Base-by-base conservation (phyloP, 2,888 invertebrate species). In the Dugesia japonica region DNA sequence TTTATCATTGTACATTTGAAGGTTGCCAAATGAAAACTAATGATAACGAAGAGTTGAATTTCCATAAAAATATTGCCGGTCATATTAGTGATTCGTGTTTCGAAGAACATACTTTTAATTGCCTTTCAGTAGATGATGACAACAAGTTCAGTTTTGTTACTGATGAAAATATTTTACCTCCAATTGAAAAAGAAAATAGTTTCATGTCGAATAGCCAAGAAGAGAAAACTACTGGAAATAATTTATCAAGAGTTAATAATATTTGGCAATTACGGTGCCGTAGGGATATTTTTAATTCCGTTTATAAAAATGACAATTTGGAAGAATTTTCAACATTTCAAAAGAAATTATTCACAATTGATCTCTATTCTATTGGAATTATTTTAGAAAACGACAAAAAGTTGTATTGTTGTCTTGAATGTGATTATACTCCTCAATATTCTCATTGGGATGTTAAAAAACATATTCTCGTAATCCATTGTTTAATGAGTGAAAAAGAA, bases 381-480 rank as follows among this genome's bases (percentile, higher is more conserved):
- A 9, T 9, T 13, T 38, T 38, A 1, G 17, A 9, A 4, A 72
- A 27, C 7, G 72, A 75, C 74, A 27, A 76, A 9, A 15, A 27
- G 13, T 27, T 23, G 28, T 76, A 28, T 26, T 23, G 33, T 13
- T 76, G 76, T 73, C 17, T 27, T 20, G n/a, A 23, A 20, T 76
- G 76, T 26, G 15, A 73, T 1, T 76, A 76, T 26, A 13, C 13
- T 26, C 74, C 76, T 17, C 73, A 15, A 23, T 72, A 76, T 76
- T 74, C 76, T 4, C 31, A 31, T 7, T 73, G 74, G 17, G 76
- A 76, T 31, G 76, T 76, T 1, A 23, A 72, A 4, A 76, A 75
- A 28, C 76, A 76, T 33, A 31, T 76, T 17, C 74, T 76, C 74
- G 76, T 73, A 9, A 26, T 72, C n/a, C 76, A 76, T 31, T 76